Evolutionary conservation across 2,113 vertebrate genomes (phyloP).

Genomic region (Callaeas wilsoni): DNA sequence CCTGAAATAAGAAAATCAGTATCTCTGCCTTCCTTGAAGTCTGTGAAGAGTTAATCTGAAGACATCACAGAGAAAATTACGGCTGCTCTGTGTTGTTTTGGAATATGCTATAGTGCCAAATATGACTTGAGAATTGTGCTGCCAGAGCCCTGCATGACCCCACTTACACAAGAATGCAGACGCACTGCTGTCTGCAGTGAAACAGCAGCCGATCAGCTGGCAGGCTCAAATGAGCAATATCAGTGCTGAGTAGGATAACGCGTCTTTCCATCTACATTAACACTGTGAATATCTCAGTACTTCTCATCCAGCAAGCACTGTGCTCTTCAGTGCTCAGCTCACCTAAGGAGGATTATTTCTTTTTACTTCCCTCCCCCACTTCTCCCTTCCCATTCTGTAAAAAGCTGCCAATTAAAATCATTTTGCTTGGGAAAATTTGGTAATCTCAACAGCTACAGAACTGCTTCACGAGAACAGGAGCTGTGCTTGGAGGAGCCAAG

Average conservation of each 20-base stretch:
- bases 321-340: not conserved
- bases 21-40: not conserved
- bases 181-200: not conserved
- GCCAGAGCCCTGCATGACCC: not conserved
- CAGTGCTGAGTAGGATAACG: not conserved
- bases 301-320: not conserved
- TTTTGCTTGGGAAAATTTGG: not conserved
- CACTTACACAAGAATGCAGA: not conserved
- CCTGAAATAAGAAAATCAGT: not conserved
- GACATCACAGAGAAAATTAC: not conserved
- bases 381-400: not conserved
- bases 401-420: not conserved
- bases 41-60: not conserved
- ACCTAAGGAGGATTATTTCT: not conserved
- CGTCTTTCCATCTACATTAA: not conserved
- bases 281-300: not conserved
- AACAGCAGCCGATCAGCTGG: not conserved
- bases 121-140: not conserved
- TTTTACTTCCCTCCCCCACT: accelerated
- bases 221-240: not conserved
- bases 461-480: not conserved
- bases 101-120: not conserved
- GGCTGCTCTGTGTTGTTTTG: not conserved
- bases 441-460: not conserved
- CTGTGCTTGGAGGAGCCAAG: not conserved